Base-by-base conservation (phyloP, 2,113 vertebrate genomes). In the Pseudois nayaur region DNA sequence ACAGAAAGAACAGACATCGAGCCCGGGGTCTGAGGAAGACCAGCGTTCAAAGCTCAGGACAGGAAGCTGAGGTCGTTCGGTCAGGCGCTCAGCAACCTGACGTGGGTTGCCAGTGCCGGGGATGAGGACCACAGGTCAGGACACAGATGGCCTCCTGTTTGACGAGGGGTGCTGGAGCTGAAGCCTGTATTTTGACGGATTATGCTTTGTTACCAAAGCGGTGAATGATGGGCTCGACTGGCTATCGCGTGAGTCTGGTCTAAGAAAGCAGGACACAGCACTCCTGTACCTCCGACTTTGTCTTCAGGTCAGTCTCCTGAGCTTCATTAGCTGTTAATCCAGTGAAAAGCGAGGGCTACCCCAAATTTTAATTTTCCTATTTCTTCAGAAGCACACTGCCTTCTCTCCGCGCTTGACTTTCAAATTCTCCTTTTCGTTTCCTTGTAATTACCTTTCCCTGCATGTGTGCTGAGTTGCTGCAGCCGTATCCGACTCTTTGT, bases 371-470 rank as follows among this genome's bases (percentile, higher is more conserved):
- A 81, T 76, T 81, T 92, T 94, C 64, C 91, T 36, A 19, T 94
- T 92, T 96, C 23, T 79, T 92, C 87, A 57, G 67, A 89, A 87
- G 15, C 87, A 17, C 76, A 25, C 27, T 87, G 40, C 11, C 40
- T 90, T 85, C 54, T 76, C 67, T 91, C 6, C 29, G 31, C 5
- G 43, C 8, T 6, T 71, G 21, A 25, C 36, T 94, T 76, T 27
- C 31, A 97, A 87, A 94, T 59, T 79, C 52, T 87, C 9, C 57
- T 87, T 88, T 89, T 79, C 27, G 29, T 93, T 95, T 97, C 60
- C 74, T 14, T 54, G 40, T 36, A 79, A 84, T 45, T 48, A 62
- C 1, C 17, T 86, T 3, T 55, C 50, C 23, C 40, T n/a, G 60
- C 17, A 1, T 14, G 36, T 8, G 71, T 8, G 36, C 71, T 43